Evolutionary conservation across 2,113 vertebrate genomes (phyloP), one percentile per base, ranked within the genome.

Genomic region (Zeus faber): DNA sequence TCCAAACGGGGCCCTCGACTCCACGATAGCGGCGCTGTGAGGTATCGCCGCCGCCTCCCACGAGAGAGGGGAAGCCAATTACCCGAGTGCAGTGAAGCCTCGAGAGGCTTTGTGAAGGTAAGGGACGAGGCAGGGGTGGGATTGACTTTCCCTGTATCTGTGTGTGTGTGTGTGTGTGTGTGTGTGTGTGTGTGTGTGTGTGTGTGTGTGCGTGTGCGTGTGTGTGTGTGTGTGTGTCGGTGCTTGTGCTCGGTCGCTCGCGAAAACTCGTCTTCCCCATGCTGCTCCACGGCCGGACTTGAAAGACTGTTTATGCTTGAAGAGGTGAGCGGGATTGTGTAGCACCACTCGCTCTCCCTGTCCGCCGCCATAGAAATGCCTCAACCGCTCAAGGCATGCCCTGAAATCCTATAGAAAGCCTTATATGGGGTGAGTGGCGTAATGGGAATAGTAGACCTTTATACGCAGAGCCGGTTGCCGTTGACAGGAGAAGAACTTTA

Each of bases 281-380:
- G 14, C 67, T 25, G 49, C 46, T 58, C 31, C 41, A 48, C 14
- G 20, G 41, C 33, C 61, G 17, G 45, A 63, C 70, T 84, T 79
- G 66, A 64, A 70, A 74, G 61, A 49, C 49, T 40, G 71, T 74
- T 85, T 81, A 84, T 85, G 62, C 64, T 81, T 76, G 67, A 86
- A 72, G 81, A 85, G 76, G 77, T 83, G 59, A 82, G 70, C 13
- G 17, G 73, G 76, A 13, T 18, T 70, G 79, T 44, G 26, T 64
- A 64, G 44, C 49, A 40, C 25, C 41, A 59, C 54, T 50, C 54
- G 1, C 33, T 14, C 33, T n/a, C 5, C 54, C 23, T 23, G 63
- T 16, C 45, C 16, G 21, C 77, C 55, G 14, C 57, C 51, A 68
- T 66, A 59, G 63, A 70, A 73, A 72, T 56, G 8, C 25, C 57